These are phyloP conservation scores for Cetoscarus ocellatus DNA, from an alignment of 2,797 vertebrate genomes.

Conservation along the genomic window DNA sequence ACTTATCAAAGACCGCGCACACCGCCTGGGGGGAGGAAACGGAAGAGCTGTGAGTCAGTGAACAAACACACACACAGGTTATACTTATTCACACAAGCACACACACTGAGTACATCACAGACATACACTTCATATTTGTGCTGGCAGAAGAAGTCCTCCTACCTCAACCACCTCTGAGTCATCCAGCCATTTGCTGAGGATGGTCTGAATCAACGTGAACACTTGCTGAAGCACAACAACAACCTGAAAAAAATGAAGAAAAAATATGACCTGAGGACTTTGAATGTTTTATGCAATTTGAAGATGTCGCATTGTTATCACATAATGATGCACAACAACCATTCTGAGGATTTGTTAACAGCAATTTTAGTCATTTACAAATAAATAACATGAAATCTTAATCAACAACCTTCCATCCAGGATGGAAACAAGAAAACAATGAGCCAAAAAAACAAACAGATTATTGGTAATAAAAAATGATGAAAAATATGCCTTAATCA, in stretches of 20 bases:
- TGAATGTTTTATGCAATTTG: no score
- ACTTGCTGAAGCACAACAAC: slow-evolving; percentile 96
- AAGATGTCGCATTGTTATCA: no score
- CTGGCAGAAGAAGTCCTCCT: slow-evolving; percentile 45
- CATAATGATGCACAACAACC: no score
- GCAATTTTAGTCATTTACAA: no score
- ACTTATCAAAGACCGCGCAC: slow-evolving; percentile 96
- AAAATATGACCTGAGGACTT: no score
- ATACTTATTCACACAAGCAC: neutral
- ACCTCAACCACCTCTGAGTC: slow-evolving; percentile 98
- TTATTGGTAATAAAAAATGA: no score
- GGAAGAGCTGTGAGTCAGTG: slow-evolving; percentile 14
- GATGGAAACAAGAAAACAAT: no score
- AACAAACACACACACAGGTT: neutral
- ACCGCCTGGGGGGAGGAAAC: slow-evolving; percentile 86
- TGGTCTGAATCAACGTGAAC: slow-evolving; percentile 94
- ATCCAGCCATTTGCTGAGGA: slow-evolving; percentile 96
- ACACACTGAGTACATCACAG: neutral
- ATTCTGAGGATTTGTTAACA: neutral
- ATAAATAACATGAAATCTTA: no score
- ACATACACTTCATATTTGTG: slow-evolving; percentile 8
- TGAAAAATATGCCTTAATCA: no score
- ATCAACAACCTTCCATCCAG: no score
- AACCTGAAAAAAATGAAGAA: slow-evolving; percentile 82
- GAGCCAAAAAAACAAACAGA: no score